These are phyloP conservation scores for Podiceps cristatus DNA, from an alignment of 2,113 vertebrate genomes.

Conservation along the genomic window DNA sequence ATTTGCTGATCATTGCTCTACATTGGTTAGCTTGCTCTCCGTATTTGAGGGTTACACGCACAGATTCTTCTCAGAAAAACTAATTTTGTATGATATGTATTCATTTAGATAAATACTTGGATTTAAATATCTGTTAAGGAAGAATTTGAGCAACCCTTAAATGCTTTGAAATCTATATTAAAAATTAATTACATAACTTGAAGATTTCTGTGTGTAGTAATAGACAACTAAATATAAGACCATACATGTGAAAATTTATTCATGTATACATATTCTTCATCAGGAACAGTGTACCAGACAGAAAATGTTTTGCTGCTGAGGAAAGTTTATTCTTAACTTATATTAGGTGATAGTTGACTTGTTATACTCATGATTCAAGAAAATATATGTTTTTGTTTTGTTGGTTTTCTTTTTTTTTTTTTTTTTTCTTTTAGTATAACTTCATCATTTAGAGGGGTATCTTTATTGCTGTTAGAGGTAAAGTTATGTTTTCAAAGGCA, in stretches of 20 bases:
- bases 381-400: not conserved
- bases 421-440: not conserved
- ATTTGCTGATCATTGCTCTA: not conserved
- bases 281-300: not conserved
- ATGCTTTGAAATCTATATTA: conserved; percentile 5
- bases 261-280: not conserved
- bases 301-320: not conserved
- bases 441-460: not conserved
- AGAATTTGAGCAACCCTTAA: not conserved
- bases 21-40: not conserved
- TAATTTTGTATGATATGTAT: not conserved
- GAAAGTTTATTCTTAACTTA: not conserved
- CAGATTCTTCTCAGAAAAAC: not conserved
- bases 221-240: conserved; percentile 19
- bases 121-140: not conserved
- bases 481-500: not conserved
- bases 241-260: not conserved
- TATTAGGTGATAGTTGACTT: not conserved
- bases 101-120: not conserved
- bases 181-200: not conserved
- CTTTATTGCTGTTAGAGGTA: not conserved
- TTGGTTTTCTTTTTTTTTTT: no score
- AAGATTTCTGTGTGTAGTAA: conserved; percentile 6
- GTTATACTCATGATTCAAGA: not conserved
- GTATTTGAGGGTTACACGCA: not conserved